Conservation (phyloP, 2,113 vertebrate genomes). For the Lepidothrix coronata region DNA sequence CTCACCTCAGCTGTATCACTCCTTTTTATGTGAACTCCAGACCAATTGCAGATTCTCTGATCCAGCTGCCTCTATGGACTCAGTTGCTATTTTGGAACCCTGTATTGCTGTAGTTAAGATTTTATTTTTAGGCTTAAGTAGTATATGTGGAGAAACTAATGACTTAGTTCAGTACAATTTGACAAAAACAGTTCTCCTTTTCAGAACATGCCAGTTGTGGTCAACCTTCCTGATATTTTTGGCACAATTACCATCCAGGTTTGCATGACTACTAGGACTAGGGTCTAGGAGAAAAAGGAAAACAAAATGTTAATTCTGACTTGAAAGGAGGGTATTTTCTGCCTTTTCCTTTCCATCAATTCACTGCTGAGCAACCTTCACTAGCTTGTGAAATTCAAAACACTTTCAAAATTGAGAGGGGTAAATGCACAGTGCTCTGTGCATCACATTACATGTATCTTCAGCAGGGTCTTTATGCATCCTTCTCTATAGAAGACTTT, state of each 20-base stretch:
- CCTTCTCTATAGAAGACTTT: not conserved
- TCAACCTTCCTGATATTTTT: not conserved
- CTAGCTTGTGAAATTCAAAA: not conserved
- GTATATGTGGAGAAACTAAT: not conserved
- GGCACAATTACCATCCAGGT: not conserved
- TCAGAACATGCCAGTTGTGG: not conserved
- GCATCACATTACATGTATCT: rapidly evolving
- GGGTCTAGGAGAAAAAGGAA: not conserved
- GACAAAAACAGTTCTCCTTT: not conserved
- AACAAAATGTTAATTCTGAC: not conserved
- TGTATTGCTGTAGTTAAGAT: not conserved
- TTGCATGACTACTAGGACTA: not conserved
- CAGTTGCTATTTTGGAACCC: not conserved
- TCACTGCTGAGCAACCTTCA: not conserved
- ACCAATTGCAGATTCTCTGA: not conserved
- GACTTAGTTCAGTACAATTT: not conserved
- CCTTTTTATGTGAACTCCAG: not conserved
- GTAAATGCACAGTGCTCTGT: not conserved
- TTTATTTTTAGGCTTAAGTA: not conserved
- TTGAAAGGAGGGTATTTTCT: not conserved
- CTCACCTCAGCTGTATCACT: not conserved
- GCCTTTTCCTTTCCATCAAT: not conserved
- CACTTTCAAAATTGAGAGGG: not conserved
- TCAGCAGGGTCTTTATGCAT: not conserved
- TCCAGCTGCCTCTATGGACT: not conserved